Base-by-base conservation (phyloP, 1,140 invertebrate genomes). In the Arctopsyche grandis region DNA sequence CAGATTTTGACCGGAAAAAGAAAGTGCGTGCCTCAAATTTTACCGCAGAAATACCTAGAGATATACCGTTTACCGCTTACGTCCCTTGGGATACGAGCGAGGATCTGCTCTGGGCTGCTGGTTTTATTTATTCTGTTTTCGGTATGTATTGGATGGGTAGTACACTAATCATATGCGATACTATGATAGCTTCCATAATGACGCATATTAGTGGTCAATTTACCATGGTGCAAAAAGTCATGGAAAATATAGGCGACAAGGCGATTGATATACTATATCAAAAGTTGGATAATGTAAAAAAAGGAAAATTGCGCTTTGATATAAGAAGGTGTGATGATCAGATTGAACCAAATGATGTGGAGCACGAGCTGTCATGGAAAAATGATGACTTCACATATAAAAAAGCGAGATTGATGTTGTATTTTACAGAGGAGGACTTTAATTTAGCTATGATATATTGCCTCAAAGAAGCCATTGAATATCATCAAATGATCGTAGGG, bases 171-270 rank as follows among this genome's bases (percentile, higher is more conserved):
- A 79, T 79, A 0, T 74, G 70, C 58, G 80, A 82, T 46, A 82
- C 78, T 9, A 74, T 82, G 78, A 77, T 82, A n/a, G 80, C 80
- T 0, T 82, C 80, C 3, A 75, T 82, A 4, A 79, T 82, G 78
- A 48, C 75, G 5, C 80, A 82, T 19, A 79, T 82, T 3, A 78
- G 78, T 46, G 80, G 78, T 10, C 80, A 82, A 75, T 82, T 79
- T 29, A 29, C 16, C 26, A 79, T 82, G 75, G 44, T 82, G 22
- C 80, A 82, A 24, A 82, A 77, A 1, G 16, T 69, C 14, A 16
- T 82, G 1, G 78, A 74, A 46, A 79, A 66, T 43, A 66, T 71
- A 58, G 78, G 58, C 9, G 26, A 56, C 14, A 24, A 69, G 69
- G 78, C 78, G 16, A 56, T 82, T 10, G 44, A 79, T 24, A 60